These are phyloP conservation scores for Copidosoma floridanum DNA, from an alignment of 1,140 invertebrate species.

Conservation along the genomic window DNA sequence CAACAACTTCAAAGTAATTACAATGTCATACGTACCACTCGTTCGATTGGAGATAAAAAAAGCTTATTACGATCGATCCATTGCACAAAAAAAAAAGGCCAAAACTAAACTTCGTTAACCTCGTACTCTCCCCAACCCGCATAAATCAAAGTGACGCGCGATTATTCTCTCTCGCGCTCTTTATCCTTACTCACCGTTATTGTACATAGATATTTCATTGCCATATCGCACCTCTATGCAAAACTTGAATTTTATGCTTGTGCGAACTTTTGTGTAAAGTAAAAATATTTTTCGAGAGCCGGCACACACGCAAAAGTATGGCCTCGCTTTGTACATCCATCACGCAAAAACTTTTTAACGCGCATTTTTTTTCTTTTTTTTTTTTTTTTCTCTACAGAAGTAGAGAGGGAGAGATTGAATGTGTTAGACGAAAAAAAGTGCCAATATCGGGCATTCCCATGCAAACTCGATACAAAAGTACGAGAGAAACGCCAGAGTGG, in stretches of 20 bases:
- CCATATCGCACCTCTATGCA: not conserved
- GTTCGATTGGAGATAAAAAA: too few species aligned
- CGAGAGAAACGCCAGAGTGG: not conserved
- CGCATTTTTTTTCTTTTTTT: not conserved
- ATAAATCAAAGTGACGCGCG: not conserved
- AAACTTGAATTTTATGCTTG: not conserved
- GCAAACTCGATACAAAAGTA: constrained; percentile 1
- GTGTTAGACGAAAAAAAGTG: too few species aligned
- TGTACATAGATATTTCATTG: not conserved
- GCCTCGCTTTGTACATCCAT: not conserved
- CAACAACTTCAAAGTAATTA: too few species aligned
- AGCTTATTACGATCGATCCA: too few species aligned
- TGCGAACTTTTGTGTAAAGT: not conserved
- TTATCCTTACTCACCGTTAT: too few species aligned
- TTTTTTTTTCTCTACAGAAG: too few species aligned
- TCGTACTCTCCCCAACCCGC: too few species aligned
- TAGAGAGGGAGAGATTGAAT: too few species aligned
- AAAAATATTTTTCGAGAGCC: constrained; percentile 2
- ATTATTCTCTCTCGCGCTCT: not conserved
- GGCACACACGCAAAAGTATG: constrained; percentile 1
- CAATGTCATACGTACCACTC: too few species aligned
- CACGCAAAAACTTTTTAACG: not conserved
- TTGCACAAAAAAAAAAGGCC: too few species aligned
- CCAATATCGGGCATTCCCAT: not conserved
- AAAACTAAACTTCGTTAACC: too few species aligned